These are phyloP conservation scores for Megalonaias nervosa DNA, from an alignment of 1,140 invertebrate genomes.

Conservation along the genomic window DNA sequence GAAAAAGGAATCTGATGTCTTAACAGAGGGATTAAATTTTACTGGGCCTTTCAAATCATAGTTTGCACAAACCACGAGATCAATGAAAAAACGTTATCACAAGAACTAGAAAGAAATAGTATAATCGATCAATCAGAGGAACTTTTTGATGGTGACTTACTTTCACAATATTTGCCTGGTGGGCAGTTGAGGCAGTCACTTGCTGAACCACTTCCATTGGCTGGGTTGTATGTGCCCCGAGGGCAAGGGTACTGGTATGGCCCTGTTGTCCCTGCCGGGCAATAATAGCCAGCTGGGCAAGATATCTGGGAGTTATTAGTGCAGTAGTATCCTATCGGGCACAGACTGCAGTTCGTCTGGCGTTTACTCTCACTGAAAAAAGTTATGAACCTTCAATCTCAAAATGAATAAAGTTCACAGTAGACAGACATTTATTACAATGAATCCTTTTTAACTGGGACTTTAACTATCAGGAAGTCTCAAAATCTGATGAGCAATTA, in stretches of 20 bases:
- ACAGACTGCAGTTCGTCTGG: slow-evolving; percentile 53
- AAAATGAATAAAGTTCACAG: no score
- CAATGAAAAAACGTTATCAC: neutral
- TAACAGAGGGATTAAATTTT: no score
- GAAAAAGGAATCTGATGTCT: no score
- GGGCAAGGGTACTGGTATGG: slow-evolving; percentile 60
- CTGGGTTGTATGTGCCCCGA: slow-evolving; percentile 65
- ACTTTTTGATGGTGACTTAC: slow-evolving; percentile 38
- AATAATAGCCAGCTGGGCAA: slow-evolving; percentile 64
- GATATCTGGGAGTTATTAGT: slow-evolving; percentile 48
- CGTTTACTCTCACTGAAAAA: slow-evolving; percentile 54
- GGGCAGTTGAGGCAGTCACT: slow-evolving; percentile 63
- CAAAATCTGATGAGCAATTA: no score
- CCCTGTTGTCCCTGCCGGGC: slow-evolving; percentile 58
- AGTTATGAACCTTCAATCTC: no score
- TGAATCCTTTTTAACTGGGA: no score
- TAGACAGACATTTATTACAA: no score
- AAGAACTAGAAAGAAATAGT: neutral
- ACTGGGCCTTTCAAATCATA: neutral
- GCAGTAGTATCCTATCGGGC: slow-evolving; percentile 67
- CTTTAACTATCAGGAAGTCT: no score
- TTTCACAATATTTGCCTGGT: slow-evolving; percentile 63
- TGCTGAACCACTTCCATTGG: slow-evolving; percentile 47
- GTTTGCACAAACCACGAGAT: neutral
- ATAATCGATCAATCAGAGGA: neutral